Percentiles rank a stretch among this genome's conserved stretches.
phyloP scores from a whole-genome alignment of 2,113 vertebrate species.

The Rhipidura dahli region DNA sequence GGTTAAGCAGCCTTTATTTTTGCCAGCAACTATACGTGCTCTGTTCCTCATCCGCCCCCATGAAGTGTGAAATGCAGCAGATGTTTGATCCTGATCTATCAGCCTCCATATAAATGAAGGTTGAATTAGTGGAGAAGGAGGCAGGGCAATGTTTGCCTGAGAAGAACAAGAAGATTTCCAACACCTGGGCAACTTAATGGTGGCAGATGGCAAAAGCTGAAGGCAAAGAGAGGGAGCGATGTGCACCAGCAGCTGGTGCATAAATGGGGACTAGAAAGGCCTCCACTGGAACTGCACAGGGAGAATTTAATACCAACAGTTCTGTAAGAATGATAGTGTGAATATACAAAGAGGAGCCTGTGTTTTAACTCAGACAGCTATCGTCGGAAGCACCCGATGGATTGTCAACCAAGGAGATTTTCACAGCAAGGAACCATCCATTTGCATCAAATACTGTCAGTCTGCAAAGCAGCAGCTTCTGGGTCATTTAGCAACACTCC shows the following conservation, averaged over 20 bases:
- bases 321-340: neutral
- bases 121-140: neutral
- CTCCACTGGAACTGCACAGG: neutral
- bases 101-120: conserved; percentile 44
- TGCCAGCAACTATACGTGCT: neutral
- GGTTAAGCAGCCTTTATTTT: neutral
- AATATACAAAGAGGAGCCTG: neutral
- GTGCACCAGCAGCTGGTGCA: conserved; percentile 8
- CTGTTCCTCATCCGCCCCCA: neutral
- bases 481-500: conserved; percentile 64
- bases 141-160: conserved; percentile 36
- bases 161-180: conserved; percentile 20
- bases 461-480: conserved; percentile 45
- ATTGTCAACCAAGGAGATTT: conserved; percentile 31
- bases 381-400: neutral
- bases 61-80: conserved; percentile 29
- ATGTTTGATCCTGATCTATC: conserved; percentile 53
- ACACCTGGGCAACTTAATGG: conserved; percentile 46
- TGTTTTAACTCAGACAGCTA: conserved; percentile 6
- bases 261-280: conserved; percentile 6
- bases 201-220: conserved; percentile 59
- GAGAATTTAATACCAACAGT: neutral
- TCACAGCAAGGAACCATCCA: conserved; percentile 39
- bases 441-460: conserved; percentile 57
- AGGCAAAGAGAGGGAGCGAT: neutral